Evolutionary conservation across 1,140 invertebrate genomes (phyloP), one percentile per base, ranked within the genome.

Genomic region (Plodia interpunctella): DNA sequence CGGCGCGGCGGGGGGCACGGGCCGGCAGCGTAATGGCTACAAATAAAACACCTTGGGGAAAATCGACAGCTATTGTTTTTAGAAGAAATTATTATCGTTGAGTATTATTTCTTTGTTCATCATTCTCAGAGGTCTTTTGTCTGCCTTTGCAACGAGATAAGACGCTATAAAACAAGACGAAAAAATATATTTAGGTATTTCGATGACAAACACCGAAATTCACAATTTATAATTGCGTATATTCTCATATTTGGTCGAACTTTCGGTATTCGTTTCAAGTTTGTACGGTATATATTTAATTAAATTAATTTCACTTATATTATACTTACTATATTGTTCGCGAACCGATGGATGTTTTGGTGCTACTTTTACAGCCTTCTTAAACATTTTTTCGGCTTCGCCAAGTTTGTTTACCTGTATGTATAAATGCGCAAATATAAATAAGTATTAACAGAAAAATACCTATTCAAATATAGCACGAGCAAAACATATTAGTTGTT

Each of bases 371-470:
- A 96, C 91, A 1, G 97, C 97, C 76, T 94, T 94, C 73, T 95
- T 91, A 80, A 97, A 98, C 96, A 96, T 97, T 76, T 94, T 92
- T 84, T 98, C 97, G 2, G 97, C 97, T 87, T 98, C 96, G 35
- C 92, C 80, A 49, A 94, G 87, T 65, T 96, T 92, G 73, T 95
- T 96, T 75, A 95, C 92, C 94, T 97, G 92, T 60, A 92, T 91
- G 62, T 74, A 70, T 1, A 32, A 32, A 32, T 32, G 28, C 8
- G 21, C 20, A 20, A 17, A 5, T 51, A 19, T 51, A 19, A 20
- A 20, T 51, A n/a, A 5, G 74, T 70, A 68, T 28, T 49, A 53
- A 54, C 4, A 32, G 11, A 11, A 32, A 11, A 11, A 5, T 6
- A 6, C 21, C 2, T 2, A 25, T 25, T 25, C n/a, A n/a, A n/a